Percentiles rank a stretch among this genome's conserved stretches.
Conservation (phyloP, 2,888 invertebrate genomes). For the Drosophila ochracea region DNA sequence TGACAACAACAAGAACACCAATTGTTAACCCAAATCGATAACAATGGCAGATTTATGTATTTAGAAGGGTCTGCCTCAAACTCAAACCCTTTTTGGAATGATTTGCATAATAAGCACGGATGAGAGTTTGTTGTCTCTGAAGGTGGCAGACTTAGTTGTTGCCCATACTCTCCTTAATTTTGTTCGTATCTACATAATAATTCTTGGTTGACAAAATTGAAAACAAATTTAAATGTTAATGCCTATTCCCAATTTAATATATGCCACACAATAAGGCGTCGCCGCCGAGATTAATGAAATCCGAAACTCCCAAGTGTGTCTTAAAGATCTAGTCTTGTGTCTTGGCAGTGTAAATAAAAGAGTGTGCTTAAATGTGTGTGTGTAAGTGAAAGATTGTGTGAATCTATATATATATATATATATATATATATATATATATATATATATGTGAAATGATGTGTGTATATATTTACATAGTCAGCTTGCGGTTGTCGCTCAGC, state of each 20-base stretch:
- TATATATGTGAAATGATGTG: not conserved
- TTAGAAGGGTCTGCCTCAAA: conserved; percentile 28
- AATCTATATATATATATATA: too few relatives aligned
- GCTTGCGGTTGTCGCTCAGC: conserved; percentile 23
- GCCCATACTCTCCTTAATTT: conserved; percentile 8
- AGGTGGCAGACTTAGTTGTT: conserved; percentile 54
- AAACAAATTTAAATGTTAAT: conserved; percentile 81
- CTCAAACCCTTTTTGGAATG: conserved; percentile 20
- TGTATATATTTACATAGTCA: conserved; percentile 13
- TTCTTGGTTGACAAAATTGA: conserved; percentile 70
- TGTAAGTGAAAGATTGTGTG: not conserved
- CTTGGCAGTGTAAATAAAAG: not conserved
- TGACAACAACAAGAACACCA: conserved; percentile 13
- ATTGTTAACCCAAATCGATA: conserved; percentile 33
- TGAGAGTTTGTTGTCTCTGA: conserved; percentile 35
- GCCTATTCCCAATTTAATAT: conserved; percentile 66
- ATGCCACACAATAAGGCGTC: conserved; percentile 63
- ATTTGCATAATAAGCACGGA: conserved; percentile 65
- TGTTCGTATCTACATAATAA: conserved; percentile 49
- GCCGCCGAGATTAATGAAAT: conserved; percentile 69
- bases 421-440: not conserved
- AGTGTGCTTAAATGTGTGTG: conserved; percentile 9
- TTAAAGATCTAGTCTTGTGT: conserved; percentile 12
- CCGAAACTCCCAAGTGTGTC: conserved; percentile 46
- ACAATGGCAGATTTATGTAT: conserved; percentile 40